Base-by-base conservation (phyloP, 2,113 vertebrate genomes). In the Aleadryas rufinucha region DNA sequence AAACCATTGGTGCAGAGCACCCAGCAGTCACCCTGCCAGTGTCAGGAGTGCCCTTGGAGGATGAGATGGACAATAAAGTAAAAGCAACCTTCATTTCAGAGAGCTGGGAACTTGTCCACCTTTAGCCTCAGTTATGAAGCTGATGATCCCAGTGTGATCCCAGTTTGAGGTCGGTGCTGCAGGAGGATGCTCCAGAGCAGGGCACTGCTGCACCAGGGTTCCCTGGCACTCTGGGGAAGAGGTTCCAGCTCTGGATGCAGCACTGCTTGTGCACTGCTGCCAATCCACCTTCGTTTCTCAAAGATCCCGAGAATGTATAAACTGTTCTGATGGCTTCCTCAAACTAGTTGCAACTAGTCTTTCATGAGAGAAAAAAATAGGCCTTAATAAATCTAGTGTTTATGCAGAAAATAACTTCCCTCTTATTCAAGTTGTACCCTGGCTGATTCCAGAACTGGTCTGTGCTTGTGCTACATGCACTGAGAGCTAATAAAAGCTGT, bases 371-470 rank as follows among this genome's bases (percentile, higher is more conserved):
- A 77, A 87, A 83, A 88, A 92, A 90, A 13, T 1, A 84, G 33
- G 30, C 76, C 66, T 78, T 71, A 76, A 91, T 93, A 93, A 95
- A 94, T 79, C 64, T 54, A 85, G 19, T 64, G 80, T 59, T 96
- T 85, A 84, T 87, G 91, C 74, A 95, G 80, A 96, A 97, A 87
- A 92, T 90, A 87, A 75, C 89, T 85, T 91, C 52, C 35, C 91
- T 92, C 79, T 89, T 90, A 77, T 87, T 94, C 68, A 94, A 70
- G 74, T 61, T 78, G 56, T 94, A 75, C 81, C 63, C 77, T 90
- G 52, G 74, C 42, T 91, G 79, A 78, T 87, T 95, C 88, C 79
- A 95, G 87, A 95, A 97, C 88, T 90, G 89, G 95, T 92, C 94
- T 44, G 41, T 83, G 87, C 91, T 95, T 96, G 90, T 5, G 65